Evolutionary conservation across 2,888 invertebrate genomes (phyloP), one percentile per base, ranked within the genome.

Genomic region (Diaprepes abbreviatus): DNA sequence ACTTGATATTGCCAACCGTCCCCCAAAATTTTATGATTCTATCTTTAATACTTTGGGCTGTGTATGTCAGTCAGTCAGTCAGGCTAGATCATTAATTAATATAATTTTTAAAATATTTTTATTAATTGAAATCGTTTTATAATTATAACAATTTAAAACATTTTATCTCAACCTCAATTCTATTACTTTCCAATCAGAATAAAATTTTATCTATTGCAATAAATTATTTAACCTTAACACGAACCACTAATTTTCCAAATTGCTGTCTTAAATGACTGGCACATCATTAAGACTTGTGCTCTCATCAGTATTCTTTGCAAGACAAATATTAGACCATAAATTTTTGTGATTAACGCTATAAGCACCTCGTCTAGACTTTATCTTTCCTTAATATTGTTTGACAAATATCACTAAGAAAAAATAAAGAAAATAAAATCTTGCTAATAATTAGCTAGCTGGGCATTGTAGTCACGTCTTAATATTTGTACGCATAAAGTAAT

Each of bases 261-360:
- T 10, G 12, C 52, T 19, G 36, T 55, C 36, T 55, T 36, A 12
- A 36, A 21, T 55, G 55, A 60, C 48, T 35, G 45, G 19, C 45
- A 45, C 48, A 31, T 43, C 59, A 35, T 33, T 60, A 28, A 28
- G 16, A 21, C 3, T 24, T 17, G 9, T n/a, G 12, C 12, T 12
- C 17, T 33, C 19, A 60, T 31, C 31, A 45, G 43, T 60, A 45
- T 60, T 60, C 31, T 60, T 60, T 33, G 59, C 59, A 60, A 60
- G 45, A 19, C 33, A 31, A 60, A 60, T 45, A 60, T 33, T 45
- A 33, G 43, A 43, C 35, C 19, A 60, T 33, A 2, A 21, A 24
- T 60, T 60, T 60, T 60, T 48, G 12, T 12, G 33, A 45, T 45
- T 60, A 45, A 21, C 45, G 9, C 3, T 21, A 28, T 19, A 33